Base-by-base conservation (phyloP, 2,113 vertebrate genomes). In the Tichodroma muraria region DNA sequence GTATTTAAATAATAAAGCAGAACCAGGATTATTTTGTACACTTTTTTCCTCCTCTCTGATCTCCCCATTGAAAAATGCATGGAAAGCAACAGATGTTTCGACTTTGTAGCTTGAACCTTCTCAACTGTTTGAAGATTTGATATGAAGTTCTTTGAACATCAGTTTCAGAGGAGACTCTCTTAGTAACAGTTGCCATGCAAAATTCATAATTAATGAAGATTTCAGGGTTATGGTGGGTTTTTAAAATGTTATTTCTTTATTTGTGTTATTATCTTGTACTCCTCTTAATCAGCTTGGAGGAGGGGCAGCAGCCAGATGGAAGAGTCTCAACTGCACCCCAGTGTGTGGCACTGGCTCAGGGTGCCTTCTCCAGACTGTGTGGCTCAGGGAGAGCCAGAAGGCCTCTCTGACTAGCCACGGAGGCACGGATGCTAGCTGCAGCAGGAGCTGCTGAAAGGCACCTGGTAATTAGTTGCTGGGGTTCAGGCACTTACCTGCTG, bases 151-250 rank as follows among this genome's bases (percentile, higher is more conserved):
- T 95, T 94, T 95, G 92, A 97, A 91, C 88, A 40, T 96, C 93
- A 95, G 91, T 97, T 97, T 96, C 97, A 97, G 96, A 97, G 94
- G 89, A 97, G 89, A 82, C 65, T 97, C 96, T 97, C 97, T 96
- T 98, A 94, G 97, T 97, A 97, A 97, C 96, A 3, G 97, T 98
- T 98, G 97, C 97, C 97, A 98, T 88, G 98, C 88, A 93, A 97
- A 97, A 97, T 97, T 91, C 97, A 97, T 97, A 96, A 97, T 93
- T 96, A 97, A 97, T 95, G 91, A 97, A 94, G 94, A 95, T 96
- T 96, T 97, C 95, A 88, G 88, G 91, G 91, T 94, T 96, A 71
- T 85, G 84, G 91, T 89, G 77, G 52, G 52, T 66, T 89, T 87
- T 83, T 57, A 94, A 93, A 95, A 85, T 33, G 77, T 90, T 95